These are phyloP conservation scores for Avahi laniger DNA, from an alignment of 2,797 vertebrate genomes.

Conservation along the genomic window DNA sequence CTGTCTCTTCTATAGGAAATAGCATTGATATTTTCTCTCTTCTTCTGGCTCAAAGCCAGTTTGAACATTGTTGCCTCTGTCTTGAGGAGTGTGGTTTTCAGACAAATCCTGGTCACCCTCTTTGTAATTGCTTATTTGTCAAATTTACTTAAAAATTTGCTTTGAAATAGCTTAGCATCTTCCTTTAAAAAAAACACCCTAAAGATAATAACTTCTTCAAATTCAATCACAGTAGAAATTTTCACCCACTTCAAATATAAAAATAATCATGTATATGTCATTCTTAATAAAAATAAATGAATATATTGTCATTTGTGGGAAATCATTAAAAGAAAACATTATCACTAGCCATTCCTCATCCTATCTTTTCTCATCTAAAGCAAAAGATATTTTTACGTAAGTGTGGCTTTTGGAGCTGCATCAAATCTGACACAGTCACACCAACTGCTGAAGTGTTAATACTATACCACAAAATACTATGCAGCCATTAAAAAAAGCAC, in stretches of 20 bases:
- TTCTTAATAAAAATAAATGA: neutral
- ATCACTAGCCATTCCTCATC: neutral
- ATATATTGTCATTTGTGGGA: neutral
- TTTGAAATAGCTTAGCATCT: neutral
- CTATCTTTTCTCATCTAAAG: neutral
- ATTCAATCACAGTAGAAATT: neutral
- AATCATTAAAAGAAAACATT: neutral
- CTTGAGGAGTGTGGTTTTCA: neutral
- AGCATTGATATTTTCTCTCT: neutral
- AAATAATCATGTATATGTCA: neutral
- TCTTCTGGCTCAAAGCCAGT: neutral
- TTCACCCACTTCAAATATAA: neutral
- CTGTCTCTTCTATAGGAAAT: neutral
- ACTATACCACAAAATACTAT: neutral
- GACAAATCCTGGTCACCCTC: neutral
- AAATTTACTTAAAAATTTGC: neutral
- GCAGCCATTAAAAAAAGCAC: neutral
- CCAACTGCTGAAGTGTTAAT: conserved; percentile 5
- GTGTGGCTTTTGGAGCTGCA: neutral
- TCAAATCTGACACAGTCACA: conserved; percentile 51
- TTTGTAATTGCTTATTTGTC: neutral
- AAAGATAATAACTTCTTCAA: neutral
- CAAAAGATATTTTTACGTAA: neutral
- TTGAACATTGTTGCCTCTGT: neutral
- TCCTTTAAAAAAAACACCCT: neutral